Conservation (phyloP, 37 sponge, comb jelly and placozoan genomes). For the Sycon ciliatum region DNA sequence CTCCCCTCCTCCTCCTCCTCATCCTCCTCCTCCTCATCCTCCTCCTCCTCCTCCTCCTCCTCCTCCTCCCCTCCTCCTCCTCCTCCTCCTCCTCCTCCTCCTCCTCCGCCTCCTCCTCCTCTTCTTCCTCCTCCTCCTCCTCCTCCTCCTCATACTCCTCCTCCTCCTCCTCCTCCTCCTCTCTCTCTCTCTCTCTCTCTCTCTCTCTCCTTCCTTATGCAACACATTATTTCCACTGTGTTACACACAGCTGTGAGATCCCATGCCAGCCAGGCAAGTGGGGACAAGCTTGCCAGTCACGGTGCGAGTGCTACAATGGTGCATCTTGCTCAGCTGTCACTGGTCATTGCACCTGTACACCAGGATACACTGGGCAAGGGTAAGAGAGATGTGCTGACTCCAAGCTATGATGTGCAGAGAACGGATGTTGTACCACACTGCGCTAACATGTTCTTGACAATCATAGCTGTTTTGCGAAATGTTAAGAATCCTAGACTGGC, state of each 20-base stretch:
- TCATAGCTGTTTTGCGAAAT: too few species aligned
- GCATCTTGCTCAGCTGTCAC: neutral
- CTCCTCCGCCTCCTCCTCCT: too few species aligned
- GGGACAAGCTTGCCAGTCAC: neutral
- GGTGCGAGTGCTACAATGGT: neutral
- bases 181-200: neutral
- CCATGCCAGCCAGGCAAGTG: neutral
- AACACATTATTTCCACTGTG: too few species aligned
- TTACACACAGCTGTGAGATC: too few species aligned
- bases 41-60: neutral
- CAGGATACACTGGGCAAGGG: neutral
- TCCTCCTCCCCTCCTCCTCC: neutral
- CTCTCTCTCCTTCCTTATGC: conserved; percentile 11
- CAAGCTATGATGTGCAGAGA: too few species aligned
- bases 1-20: neutral
- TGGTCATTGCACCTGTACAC: neutral
- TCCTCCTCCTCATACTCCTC: too few species aligned
- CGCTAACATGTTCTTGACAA: too few species aligned
- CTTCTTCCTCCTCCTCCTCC: neutral
- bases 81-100: neutral
- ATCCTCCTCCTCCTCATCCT: neutral
- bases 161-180: neutral
- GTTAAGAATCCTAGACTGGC: too few species aligned
- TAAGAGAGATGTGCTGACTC: neutral
- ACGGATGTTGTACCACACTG: too few species aligned